These are phyloP conservation scores for Drosophila meridiana DNA, from an alignment of 2,888 invertebrate genomes.

Conservation along the genomic window DNA sequence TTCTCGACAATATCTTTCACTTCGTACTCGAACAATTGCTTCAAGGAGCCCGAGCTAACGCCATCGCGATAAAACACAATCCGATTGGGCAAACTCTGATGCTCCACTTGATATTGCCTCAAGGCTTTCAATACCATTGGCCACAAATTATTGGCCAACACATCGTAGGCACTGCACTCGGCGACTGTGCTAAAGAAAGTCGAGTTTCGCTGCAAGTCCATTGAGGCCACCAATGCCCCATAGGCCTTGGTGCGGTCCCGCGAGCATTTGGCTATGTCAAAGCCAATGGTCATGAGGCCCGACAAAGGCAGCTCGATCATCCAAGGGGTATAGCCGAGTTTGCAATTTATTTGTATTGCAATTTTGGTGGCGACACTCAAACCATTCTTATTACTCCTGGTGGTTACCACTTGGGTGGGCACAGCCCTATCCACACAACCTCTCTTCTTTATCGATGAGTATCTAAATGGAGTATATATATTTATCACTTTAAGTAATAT, in stretches of 20 bases:
- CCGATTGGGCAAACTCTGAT: slow-evolving; percentile 87
- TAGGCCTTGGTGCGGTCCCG: slow-evolving; percentile 88
- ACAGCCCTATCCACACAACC: slow-evolving; percentile 91
- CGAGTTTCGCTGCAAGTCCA: slow-evolving; percentile 87
- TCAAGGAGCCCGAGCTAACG: slow-evolving; percentile 95
- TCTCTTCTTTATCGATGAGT: slow-evolving; percentile 95
- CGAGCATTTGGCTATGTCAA: slow-evolving; percentile 95
- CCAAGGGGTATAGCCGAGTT: slow-evolving; percentile 97
- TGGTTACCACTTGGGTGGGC: slow-evolving; percentile 88
- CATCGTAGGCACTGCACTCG: slow-evolving; percentile 90
- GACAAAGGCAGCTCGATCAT: slow-evolving; percentile 89
- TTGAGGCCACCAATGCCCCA: slow-evolving; percentile 92
- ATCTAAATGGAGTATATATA: slow-evolving; percentile 82
- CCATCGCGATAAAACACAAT: slow-evolving; percentile 96
- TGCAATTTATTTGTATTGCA: slow-evolving; percentile 96
- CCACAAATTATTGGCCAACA: slow-evolving; percentile 90
- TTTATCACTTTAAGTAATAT: neutral
- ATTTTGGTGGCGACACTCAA: slow-evolving; percentile 96
- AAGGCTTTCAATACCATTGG: slow-evolving; percentile 87
- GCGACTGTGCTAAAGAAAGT: slow-evolving; percentile 91
- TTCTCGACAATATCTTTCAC: slow-evolving; percentile 88
- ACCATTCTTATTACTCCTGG: slow-evolving; percentile 53
- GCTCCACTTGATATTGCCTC: slow-evolving; percentile 78
- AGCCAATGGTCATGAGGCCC: slow-evolving; percentile 93
- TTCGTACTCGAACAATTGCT: slow-evolving; percentile 91